Evolutionary conservation across 2,888 invertebrate genomes (phyloP).

Genomic region (Diarsia dahlii): DNA sequence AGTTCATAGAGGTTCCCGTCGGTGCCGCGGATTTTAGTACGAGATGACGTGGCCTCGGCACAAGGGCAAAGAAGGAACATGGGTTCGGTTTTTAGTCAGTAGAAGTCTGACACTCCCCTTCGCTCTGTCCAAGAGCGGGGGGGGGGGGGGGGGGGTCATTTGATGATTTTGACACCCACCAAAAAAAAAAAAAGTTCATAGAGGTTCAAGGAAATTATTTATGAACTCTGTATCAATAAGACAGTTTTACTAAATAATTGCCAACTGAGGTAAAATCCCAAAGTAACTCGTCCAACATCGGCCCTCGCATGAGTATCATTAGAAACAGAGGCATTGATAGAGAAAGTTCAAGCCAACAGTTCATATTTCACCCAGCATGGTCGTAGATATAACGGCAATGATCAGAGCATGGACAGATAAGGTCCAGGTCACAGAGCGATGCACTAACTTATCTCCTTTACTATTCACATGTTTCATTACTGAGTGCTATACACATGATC

Average conservation of each 20-base stretch:
- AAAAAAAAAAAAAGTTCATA: no score
- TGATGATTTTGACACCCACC: no score
- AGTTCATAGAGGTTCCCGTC: no score
- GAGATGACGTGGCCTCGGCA: no score
- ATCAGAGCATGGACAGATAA: slow-evolving; percentile 36
- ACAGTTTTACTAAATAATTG: not conserved
- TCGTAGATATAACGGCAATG: slow-evolving; percentile 14
- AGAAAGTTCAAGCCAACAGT: slow-evolving; percentile 18
- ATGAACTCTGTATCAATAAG: not conserved
- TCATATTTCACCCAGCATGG: slow-evolving; percentile 1
- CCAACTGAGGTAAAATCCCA: not conserved
- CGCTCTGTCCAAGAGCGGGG: no score
- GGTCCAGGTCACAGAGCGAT: slow-evolving; percentile 50
- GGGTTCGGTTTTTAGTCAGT: no score
- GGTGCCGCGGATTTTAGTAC: no score
- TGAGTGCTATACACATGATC: not conserved
- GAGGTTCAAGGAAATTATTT: not conserved
- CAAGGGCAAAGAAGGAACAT: no score
- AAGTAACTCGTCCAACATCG: not conserved
- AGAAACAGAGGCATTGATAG: not conserved
- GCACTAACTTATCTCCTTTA: slow-evolving; percentile 44
- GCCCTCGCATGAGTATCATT: not conserved
- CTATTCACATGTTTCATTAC: slow-evolving; percentile 17
- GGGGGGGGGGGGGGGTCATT: no score
- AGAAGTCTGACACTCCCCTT: no score